These are phyloP conservation scores for Sylvia borin DNA, from an alignment of 2,797 vertebrate species.

Conservation along the genomic window DNA sequence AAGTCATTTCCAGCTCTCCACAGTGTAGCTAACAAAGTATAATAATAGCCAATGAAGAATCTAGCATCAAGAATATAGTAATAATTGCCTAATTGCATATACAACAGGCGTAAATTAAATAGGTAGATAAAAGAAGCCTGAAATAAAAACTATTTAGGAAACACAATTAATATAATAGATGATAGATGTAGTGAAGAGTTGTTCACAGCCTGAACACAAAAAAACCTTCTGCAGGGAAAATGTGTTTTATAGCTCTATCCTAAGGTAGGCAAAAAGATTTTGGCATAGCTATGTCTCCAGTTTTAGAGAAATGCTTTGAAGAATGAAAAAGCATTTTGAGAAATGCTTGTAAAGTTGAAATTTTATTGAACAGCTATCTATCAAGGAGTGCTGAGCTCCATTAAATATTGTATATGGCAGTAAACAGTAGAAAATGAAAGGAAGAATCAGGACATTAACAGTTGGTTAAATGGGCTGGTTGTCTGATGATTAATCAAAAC, in stretches of 20 bases:
- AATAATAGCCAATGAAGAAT: background rate
- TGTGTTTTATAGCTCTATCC: background rate
- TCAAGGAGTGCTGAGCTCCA: background rate
- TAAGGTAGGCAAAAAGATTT: background rate
- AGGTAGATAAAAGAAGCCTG: conserved; percentile 3
- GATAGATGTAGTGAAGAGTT: background rate
- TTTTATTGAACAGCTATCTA: background rate
- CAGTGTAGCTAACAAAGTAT: background rate
- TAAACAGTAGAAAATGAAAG: conserved; percentile 15
- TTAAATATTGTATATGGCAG: background rate
- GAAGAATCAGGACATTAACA: background rate
- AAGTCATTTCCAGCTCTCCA: background rate
- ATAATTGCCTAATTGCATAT: background rate
- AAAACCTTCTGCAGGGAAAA: background rate
- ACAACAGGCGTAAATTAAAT: conserved; percentile 1
- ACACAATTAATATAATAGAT: background rate
- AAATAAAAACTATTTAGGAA: background rate
- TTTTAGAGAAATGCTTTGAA: conserved; percentile 30
- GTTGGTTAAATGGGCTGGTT: background rate
- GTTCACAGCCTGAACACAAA: background rate
- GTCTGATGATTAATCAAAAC: background rate
- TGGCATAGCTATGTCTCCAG: background rate
- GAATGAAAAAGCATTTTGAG: no score
- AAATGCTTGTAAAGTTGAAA: background rate
- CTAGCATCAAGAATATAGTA: background rate